Percentiles rank a stretch among this genome's conserved stretches.
Evolutionary conservation across 2,888 invertebrate species (phyloP).

Genomic region (Polietes domitor): DNA sequence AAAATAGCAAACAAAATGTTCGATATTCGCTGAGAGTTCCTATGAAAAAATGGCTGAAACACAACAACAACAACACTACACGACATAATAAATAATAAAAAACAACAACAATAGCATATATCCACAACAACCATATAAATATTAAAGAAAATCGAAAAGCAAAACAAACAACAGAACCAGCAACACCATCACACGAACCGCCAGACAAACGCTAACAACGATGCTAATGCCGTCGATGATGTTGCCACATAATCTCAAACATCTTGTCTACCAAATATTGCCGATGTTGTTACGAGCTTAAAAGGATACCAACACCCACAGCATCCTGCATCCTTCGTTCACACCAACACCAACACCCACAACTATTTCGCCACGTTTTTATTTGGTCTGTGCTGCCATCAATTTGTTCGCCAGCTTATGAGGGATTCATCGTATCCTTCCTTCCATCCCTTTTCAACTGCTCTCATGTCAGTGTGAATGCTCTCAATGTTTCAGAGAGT

Average conservation of each 20-base stretch:
- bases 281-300: conserved; percentile 16
- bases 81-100: not conserved
- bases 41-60: conserved; percentile 30
- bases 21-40: conserved; percentile 66
- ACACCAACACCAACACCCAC: not conserved
- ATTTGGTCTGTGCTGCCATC: not conserved
- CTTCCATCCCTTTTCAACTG: not conserved
- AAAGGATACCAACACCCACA: conserved; percentile 9
- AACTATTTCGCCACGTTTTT: too few relatives aligned
- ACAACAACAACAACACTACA: conserved; percentile 28
- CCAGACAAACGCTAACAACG: conserved; percentile 10
- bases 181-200: conserved; percentile 6
- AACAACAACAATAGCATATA: conserved; percentile 31
- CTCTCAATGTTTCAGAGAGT: not conserved
- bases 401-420: conserved; percentile 6
- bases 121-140: conserved; percentile 29
- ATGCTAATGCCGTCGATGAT: conserved; percentile 4
- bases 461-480: too few relatives aligned
- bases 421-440: not conserved
- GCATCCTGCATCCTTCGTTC: not conserved
- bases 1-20: conserved; percentile 55
- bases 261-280: not conserved
- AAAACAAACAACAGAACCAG: not conserved
- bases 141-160: not conserved
- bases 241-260: conserved; percentile 26